Percentiles rank a stretch among this genome's conserved stretches.
phyloP scores from a whole-genome alignment of 2,888 invertebrate genomes.

The Hypercompe scribonia region DNA sequence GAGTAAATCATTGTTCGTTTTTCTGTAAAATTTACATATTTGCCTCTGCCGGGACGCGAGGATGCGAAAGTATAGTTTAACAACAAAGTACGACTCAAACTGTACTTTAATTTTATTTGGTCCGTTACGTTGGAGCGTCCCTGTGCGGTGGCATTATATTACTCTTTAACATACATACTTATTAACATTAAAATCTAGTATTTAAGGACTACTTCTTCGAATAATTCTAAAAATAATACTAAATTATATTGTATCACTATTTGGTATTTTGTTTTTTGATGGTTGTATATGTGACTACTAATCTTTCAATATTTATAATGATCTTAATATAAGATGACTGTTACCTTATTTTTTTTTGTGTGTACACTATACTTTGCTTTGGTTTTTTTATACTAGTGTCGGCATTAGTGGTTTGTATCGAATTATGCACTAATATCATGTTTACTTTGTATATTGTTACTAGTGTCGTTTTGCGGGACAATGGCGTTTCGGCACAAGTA shows the following conservation, averaged over 20 bases:
- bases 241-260: not conserved
- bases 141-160: slow-evolving; percentile 7
- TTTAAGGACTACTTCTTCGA: too few species aligned
- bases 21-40: slow-evolving; percentile 50
- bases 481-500: too few species aligned
- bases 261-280: not conserved
- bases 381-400: too few species aligned
- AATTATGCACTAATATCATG: too few species aligned
- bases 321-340: not conserved
- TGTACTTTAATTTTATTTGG: slow-evolving; percentile 35
- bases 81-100: slow-evolving; percentile 34
- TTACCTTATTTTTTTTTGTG: not conserved
- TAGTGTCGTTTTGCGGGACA: too few species aligned
- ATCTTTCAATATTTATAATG: not conserved
- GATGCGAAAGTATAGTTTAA: slow-evolving; percentile 33
- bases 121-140: slow-evolving; percentile 11
- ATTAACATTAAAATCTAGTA: not conserved
- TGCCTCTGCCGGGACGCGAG: slow-evolving; percentile 19
- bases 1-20: slow-evolving; percentile 40
- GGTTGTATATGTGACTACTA: not conserved
- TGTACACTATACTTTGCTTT: too few species aligned
- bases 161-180: not conserved
- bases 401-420: too few species aligned
- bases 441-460: too few species aligned
- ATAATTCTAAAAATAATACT: too few species aligned